Conservation (phyloP, 2,797 vertebrate species). For the Neosilurus hyrtlii region DNA sequence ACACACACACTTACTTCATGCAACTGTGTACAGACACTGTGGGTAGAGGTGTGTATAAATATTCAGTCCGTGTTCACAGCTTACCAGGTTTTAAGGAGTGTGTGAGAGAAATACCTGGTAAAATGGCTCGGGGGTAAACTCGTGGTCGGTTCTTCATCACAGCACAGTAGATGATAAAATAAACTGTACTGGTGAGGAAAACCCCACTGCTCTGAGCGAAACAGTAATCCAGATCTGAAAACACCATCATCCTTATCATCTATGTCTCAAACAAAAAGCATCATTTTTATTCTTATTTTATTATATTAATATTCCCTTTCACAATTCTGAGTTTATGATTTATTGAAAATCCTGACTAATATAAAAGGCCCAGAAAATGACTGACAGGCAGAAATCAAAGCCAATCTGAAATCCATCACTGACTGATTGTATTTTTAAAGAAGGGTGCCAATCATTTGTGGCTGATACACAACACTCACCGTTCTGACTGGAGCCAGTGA, state of each 20-base stretch:
- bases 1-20: no score
- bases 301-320: no score
- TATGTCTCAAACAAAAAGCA: no score
- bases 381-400: no score
- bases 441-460: neutral
- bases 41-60: no score
- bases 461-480: constrained; percentile 65
- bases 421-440: neutral
- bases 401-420: neutral
- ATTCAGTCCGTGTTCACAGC: no score
- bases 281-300: no score
- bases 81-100: no score
- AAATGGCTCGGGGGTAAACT: constrained; percentile 78
- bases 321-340: neutral
- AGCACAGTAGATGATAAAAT: constrained; percentile 83
- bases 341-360: neutral
- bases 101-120: constrained; percentile 75
- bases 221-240: constrained; percentile 87
- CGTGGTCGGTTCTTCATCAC: constrained; percentile 81
- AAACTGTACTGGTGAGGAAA: constrained; percentile 82
- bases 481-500: constrained; percentile 80
- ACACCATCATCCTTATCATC: neutral
- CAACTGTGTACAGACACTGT: neutral
- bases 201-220: constrained; percentile 83
- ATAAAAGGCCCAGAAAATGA: no score